Conservation (phyloP, 2,888 invertebrate genomes). For the Philopedon plagiatum region DNA sequence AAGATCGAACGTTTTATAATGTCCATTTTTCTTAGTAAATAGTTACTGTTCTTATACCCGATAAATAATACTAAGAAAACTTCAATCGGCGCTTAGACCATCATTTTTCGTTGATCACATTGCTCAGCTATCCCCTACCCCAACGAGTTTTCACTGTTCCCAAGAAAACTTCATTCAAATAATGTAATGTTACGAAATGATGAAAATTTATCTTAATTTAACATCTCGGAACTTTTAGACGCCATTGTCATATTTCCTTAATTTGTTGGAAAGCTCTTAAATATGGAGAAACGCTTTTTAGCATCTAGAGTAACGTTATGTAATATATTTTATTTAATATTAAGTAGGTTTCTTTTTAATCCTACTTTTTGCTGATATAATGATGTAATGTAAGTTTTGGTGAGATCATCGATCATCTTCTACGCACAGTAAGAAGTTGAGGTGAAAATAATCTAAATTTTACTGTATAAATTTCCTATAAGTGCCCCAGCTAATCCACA, state of each 20-base stretch:
- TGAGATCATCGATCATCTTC: too few relatives aligned
- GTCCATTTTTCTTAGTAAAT: too few relatives aligned
- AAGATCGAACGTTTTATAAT: too few relatives aligned
- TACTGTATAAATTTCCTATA: too few relatives aligned
- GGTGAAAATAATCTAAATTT: too few relatives aligned
- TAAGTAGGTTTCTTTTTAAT: neutral
- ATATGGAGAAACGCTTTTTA: conserved; percentile 1
- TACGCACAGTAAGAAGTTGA: too few relatives aligned
- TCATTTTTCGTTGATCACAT: neutral
- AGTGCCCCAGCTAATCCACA: too few relatives aligned
- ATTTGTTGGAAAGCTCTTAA: neutral
- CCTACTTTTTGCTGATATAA: too few relatives aligned
- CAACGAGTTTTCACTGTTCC: conserved; percentile 9
- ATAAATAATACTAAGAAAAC: too few relatives aligned
- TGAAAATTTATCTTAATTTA: conserved; percentile 30
- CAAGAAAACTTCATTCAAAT: conserved; percentile 28
- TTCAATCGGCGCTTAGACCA: too few relatives aligned
- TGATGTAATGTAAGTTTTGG: too few relatives aligned
- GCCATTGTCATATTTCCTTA: conserved; percentile 14
- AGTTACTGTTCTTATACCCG: too few relatives aligned
- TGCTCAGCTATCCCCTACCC: neutral
- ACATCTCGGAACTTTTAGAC: conserved; percentile 4
- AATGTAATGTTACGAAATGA: conserved; percentile 28
- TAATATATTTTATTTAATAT: neutral
- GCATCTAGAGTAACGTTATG: neutral